Base-by-base conservation (phyloP, 64 coral and sea anemone species). In the Acropora tenuis region DNA sequence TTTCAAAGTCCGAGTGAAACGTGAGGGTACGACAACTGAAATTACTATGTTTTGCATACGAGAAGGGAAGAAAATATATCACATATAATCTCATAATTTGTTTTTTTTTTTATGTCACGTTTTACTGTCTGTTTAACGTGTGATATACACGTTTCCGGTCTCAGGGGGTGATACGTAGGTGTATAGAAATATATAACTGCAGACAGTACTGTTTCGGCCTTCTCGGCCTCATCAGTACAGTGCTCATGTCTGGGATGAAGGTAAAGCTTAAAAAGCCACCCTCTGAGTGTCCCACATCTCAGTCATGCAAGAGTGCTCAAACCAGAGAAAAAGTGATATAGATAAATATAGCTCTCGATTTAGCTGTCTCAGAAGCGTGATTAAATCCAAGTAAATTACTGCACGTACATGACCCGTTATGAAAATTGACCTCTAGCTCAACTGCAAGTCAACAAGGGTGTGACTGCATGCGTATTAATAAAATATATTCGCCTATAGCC, bases 71-170 rank as follows among this genome's bases (percentile, higher is more conserved):
- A 71, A 71, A 71, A 71, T 30, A 71, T 30, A 71, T 71, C 67
- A 71, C 7, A 30, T 30, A 71, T 2, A 71, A 71, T 71, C 6
- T 71, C 67, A 11, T 15, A 71, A 11, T 16, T 5, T 16, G 18
- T 71, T 7, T 55, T 0, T 71, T 71, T 71, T 71, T 71, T 30
- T 4, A 71, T 71, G 6, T 71, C 17, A 71, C 67, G 67, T 4
- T 71, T 71, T 71, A 71, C 67, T 55, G 67, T 71, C 67, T 71
- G 67, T 71, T 71, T 71, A 71, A 30, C 30, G 30, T 71, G 67
- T 8, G 67, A 13, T 71, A 71, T 71, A 71, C 67, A 6, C 67
- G 67, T 71, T 71, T 71, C 67, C 67, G 67, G 67, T 13, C 12
- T 71, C 10, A 71, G 67, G 67, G 10, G 0, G 67, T 18, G 67